Percentiles rank a stretch among this genome's conserved stretches.
Evolutionary conservation across 2,113 vertebrate species (phyloP).

Genomic region (Chamaea fasciata): DNA sequence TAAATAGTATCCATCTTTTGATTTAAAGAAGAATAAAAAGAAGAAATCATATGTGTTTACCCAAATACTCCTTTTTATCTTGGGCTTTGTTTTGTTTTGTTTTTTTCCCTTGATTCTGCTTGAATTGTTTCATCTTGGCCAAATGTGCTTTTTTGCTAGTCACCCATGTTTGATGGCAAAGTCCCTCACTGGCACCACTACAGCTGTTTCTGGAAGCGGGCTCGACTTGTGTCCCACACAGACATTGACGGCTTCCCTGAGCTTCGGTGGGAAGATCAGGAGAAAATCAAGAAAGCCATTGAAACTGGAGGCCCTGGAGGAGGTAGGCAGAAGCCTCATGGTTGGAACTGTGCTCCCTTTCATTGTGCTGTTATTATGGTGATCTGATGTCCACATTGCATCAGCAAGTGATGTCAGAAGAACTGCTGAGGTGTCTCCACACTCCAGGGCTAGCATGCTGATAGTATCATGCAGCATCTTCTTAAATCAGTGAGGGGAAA

Average conservation of each 20-base stretch:
- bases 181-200: slow-evolving; percentile 98
- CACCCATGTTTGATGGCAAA: slow-evolving; percentile 96
- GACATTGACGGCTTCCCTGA: slow-evolving; percentile 88
- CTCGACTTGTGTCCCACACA: slow-evolving; percentile 74
- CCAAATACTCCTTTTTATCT: background rate
- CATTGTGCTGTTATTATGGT: background rate
- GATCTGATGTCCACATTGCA: background rate
- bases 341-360: background rate
- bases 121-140: background rate
- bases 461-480: background rate
- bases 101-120: background rate
- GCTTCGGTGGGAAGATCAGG: slow-evolving; percentile 95
- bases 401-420: background rate
- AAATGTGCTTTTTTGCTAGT: slow-evolving; percentile 69
- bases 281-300: slow-evolving; percentile 92
- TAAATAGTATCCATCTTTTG: background rate
- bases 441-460: background rate
- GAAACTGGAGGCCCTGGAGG: slow-evolving; percentile 81
- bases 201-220: slow-evolving; percentile 93
- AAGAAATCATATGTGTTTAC: background rate
- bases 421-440: rapidly evolving
- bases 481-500: background rate
- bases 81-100: background rate
- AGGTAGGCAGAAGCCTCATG: slow-evolving; percentile 12
- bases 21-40: background rate